Evolutionary conservation across 2,888 invertebrate species (phyloP), one percentile per base, ranked within the genome.

Genomic region (Pollenia angustigena): DNA sequence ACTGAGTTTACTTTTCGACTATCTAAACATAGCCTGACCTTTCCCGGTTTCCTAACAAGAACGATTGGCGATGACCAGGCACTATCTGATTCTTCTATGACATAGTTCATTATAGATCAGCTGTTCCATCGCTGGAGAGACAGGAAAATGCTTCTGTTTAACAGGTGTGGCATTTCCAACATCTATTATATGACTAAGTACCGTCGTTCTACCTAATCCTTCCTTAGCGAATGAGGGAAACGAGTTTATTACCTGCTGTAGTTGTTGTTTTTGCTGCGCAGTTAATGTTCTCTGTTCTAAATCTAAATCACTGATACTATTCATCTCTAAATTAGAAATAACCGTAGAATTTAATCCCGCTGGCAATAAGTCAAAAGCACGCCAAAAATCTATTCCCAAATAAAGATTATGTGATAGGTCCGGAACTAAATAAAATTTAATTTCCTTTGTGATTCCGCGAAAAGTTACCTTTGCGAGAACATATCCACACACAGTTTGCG

Each of bases 21-120:
- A 56, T 91, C 91, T 2, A 92, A 76, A 50, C 91, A 91, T 9
- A 91, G 88, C 0, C 90, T 68, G 44, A 87, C 89, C 18, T 88
- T 89, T 0, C 89, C 89, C 4, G 87, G 82, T 69, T 91, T 91
- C 2, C 82, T 72, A 0, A 90, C 89, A 64, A 91, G 87, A 0
- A 90, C 89, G 1, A 91, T 89, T 1, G 91, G 90, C 1, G 89
- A 90, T 9, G 89, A 88, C 91, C 91, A 91, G 0, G 89, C 76
- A 44, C 91, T 91, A 4, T 81, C 83, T 0, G 90, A 90, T 18
- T 88, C 89, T 56, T 91, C 90, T 2, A 92, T 89, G 0, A 92
- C 88, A 7, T 88, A 92, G 88, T 78, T 91, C 91, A 14, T 81
- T 68, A 60, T 85, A 81, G 7, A 88, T 68, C 18, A 88, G 46